phyloP scores from a whole-genome alignment of 1,140 invertebrate genomes.

The Nilaparvata lugens region DNA sequence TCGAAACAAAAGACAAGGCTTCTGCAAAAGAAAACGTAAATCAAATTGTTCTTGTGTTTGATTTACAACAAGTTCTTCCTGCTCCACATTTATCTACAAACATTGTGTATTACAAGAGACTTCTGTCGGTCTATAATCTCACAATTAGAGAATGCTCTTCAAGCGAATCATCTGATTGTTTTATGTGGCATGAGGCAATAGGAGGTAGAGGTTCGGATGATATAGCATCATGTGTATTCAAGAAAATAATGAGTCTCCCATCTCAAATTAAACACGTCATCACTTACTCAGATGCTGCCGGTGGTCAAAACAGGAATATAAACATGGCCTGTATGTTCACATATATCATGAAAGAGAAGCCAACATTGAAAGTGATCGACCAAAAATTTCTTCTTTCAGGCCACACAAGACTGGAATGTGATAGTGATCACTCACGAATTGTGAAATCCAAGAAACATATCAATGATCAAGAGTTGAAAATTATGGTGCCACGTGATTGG shows the following conservation, averaged over 20 bases:
- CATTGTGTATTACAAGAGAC: slow-evolving; percentile 5
- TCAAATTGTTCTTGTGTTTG: not conserved
- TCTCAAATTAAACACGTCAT: not conserved
- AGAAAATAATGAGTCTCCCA: slow-evolving; percentile 5
- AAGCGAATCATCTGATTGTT: not conserved
- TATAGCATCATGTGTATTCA: slow-evolving; percentile 6
- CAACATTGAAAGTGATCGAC: too few species aligned
- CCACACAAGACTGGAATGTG: too few species aligned
- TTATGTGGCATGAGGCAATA: not conserved
- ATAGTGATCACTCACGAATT: too few species aligned
- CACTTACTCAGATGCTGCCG: not conserved
- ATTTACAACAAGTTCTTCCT: slow-evolving; percentile 2
- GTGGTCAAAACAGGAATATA: not conserved
- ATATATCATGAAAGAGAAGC: not conserved
- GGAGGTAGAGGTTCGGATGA: slow-evolving; percentile 5
- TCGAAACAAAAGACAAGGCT: not conserved
- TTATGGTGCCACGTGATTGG: too few species aligned
- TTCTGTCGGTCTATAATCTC: slow-evolving; percentile 6
- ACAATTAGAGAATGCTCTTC: slow-evolving; percentile 1
- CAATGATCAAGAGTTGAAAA: too few species aligned
- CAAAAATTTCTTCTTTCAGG: too few species aligned
- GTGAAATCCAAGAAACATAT: too few species aligned
- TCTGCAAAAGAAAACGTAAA: not conserved
- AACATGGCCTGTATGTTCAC: not conserved
- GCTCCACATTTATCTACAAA: not conserved